These are phyloP conservation scores for Microctenopoma lineatum DNA, from an alignment of 2,797 vertebrate species.

Conservation along the genomic window DNA sequence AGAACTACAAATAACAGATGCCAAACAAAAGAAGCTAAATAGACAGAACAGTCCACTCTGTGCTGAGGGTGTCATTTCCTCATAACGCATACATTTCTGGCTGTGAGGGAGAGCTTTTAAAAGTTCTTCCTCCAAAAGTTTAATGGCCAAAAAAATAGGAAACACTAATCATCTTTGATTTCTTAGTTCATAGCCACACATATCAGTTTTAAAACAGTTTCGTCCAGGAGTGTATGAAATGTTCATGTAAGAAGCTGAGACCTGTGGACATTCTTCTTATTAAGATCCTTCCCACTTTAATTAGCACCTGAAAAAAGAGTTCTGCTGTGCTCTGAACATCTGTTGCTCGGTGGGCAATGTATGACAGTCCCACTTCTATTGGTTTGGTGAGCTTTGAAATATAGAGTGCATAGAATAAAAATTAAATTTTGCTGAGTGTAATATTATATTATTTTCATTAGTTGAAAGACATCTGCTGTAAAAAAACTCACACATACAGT, in stretches of 20 bases:
- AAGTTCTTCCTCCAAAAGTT: conserved; percentile 11
- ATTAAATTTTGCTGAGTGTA: neutral
- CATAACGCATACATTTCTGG: conserved; percentile 1
- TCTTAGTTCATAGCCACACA: neutral
- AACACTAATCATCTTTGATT: conserved; percentile 6
- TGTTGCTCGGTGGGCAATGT: conserved; percentile 36
- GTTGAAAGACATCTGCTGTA: conserved; percentile 4
- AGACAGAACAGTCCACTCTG: too few species aligned
- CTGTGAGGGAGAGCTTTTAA: conserved; percentile 19
- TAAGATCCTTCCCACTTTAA: conserved; percentile 43
- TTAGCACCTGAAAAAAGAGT: conserved; percentile 50
- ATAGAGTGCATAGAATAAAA: neutral
- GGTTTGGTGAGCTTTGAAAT: conserved; percentile 17
- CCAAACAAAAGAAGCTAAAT: too few species aligned
- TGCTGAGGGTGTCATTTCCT: neutral
- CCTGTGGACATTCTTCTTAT: conserved; percentile 18
- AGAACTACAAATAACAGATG: too few species aligned
- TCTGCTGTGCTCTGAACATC: conserved; percentile 40
- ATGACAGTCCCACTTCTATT: conserved; percentile 13
- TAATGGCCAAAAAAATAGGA: neutral
- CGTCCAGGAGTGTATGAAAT: too few species aligned
- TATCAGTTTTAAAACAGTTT: conserved; percentile 4
- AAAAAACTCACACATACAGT: conserved; percentile 14
- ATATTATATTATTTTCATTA: conserved; percentile 17
- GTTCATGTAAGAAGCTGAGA: neutral